Conservation (phyloP, 2,888 invertebrate genomes). For the Tryphoninae sp. region DNA sequence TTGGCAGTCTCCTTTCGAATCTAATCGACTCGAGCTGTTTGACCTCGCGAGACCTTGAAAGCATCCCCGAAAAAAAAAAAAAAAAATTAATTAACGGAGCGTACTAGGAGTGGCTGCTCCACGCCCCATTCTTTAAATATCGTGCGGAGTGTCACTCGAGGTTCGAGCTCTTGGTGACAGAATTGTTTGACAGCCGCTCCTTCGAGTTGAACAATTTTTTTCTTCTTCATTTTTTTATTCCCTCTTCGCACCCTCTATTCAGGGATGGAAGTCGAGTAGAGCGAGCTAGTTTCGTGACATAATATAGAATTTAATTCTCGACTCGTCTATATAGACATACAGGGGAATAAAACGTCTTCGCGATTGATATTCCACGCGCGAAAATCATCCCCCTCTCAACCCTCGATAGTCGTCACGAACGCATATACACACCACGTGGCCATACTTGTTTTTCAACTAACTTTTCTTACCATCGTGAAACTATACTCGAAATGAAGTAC, state of each 20-base stretch:
- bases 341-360: too few species aligned
- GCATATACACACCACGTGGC: conserved; percentile 55
- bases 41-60: too few species aligned
- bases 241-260: conserved; percentile 22
- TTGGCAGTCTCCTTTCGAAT: too few species aligned
- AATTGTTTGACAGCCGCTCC: too few species aligned
- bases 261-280: conserved; percentile 34
- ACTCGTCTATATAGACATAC: conserved; percentile 14
- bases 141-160: too few species aligned
- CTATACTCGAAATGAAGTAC: conserved; percentile 17
- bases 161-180: too few species aligned
- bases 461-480: conserved; percentile 30
- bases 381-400: conserved; percentile 32
- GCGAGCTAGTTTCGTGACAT: conserved; percentile 9
- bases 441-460: conserved; percentile 39
- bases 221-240: background rate
- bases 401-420: conserved; percentile 56
- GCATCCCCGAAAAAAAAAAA: too few species aligned
- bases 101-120: too few species aligned
- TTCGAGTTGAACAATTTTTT: conserved; percentile 8
- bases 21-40: too few species aligned
- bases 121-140: too few species aligned
- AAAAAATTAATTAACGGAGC: too few species aligned
- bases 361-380: conserved; percentile 67
- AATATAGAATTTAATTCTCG: conserved; percentile 60